Evolutionary conservation across 2,888 invertebrate species (phyloP), one percentile per base, ranked within the genome.

Genomic region (Labia minor): DNA sequence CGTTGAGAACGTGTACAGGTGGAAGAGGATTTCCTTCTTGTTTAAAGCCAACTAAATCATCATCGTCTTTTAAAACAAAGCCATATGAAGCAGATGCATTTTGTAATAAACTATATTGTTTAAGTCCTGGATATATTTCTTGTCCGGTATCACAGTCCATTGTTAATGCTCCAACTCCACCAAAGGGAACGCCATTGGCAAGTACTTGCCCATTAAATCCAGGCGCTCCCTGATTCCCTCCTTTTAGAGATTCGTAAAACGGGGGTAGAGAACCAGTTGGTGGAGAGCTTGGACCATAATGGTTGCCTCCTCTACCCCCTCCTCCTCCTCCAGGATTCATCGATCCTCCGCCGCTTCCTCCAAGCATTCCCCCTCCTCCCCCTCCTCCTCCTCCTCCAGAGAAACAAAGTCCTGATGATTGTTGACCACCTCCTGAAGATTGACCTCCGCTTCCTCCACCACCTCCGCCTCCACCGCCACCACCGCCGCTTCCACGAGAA

Each of bases 231-330:
- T 69, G 61, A 21, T 71, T 70, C 14, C 90, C 90, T 65, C 86
- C 86, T 77, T 92, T 92, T 0, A 92, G 81, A 10, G 90, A 90
- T 78, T 92, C 92, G 76, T 92, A 92, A 74, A 92, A 92, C 0
- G 92, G 92, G n/a, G 92, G 92, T 69, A 92, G 79, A 65, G 90
- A 90, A 14, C 90, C 91, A 0, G 90, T 91, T 1, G 92, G 92
- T 65, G 92, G 92, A 73, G 91, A 92, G 72, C 90, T 91, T 6
- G 92, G 92, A 1, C 91, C 91, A 75, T 92, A 92, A 76, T 91
- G 90, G 21, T 73, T 73, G 61, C 72, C 72, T 64, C 73, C 67
- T 69, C 90, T 88, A 64, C 92, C 83, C 0, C 92, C 91, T 74
- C 90, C 90, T 61, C 73, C 72, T 20, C 72, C 73, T 10, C 73